Conservation (phyloP, 2,797 vertebrate genomes). For the Sebastes glaucus region DNA sequence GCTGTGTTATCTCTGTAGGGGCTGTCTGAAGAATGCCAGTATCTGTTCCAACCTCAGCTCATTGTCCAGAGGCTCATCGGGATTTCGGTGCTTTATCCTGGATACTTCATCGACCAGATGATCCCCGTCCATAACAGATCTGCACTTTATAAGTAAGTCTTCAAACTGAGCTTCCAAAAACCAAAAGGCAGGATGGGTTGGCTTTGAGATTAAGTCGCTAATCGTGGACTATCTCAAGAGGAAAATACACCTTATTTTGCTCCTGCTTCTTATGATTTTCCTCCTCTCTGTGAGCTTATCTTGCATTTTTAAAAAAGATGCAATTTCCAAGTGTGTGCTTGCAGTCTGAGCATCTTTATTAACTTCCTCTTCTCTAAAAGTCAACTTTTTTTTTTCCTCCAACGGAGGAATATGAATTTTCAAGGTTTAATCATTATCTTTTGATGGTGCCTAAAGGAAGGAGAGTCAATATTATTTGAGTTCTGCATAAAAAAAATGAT, state of each 20-base stretch:
- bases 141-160: slow-evolving; percentile 95
- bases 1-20: slow-evolving; percentile 82
- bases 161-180: background rate
- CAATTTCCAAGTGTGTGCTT: slow-evolving; percentile 23
- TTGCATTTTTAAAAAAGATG: slow-evolving; percentile 23
- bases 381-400: background rate
- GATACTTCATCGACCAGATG: slow-evolving; percentile 90
- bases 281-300: background rate
- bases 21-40: slow-evolving; percentile 97
- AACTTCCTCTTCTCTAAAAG: slow-evolving; percentile 17
- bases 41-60: slow-evolving; percentile 98
- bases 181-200: background rate
- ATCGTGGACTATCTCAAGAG: background rate
- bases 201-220: background rate
- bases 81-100: slow-evolving; percentile 93
- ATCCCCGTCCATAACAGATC: slow-evolving; percentile 92
- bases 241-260: background rate
- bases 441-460: background rate
- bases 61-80: slow-evolving; percentile 94
- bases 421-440: background rate
- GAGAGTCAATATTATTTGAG: background rate
- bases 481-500: background rate
- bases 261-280: slow-evolving; percentile 6
- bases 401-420: slow-evolving; percentile 6
- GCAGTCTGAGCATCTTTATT: slow-evolving; percentile 32